Evolutionary conservation across 2,113 vertebrate genomes (phyloP).

Genomic region (Himantopus leucocephalus): DNA sequence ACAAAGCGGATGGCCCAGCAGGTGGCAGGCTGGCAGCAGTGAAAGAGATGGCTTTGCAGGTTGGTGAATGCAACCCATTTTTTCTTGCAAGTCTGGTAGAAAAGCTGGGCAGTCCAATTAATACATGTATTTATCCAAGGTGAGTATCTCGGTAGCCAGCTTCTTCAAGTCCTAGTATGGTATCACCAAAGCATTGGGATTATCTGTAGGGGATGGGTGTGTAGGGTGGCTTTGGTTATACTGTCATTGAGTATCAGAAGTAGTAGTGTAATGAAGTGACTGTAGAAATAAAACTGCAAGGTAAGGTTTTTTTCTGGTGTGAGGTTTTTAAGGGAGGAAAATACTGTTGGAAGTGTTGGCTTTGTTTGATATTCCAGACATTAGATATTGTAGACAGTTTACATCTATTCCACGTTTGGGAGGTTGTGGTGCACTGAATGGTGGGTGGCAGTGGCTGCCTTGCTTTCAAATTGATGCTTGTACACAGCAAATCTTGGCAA

Average conservation of each 20-base stretch:
- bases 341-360: not conserved
- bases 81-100: not conserved
- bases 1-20: not conserved
- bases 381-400: not conserved
- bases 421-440: not conserved
- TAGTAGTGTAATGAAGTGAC: not conserved
- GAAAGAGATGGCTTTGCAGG: not conserved
- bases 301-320: not conserved
- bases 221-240: not conserved
- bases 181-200: accelerated
- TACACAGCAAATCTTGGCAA: not conserved
- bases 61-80: accelerated
- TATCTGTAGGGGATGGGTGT: not conserved
- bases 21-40: constrained; percentile 33
- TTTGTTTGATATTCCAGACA: not conserved
- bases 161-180: not conserved
- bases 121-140: not conserved
- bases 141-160: not conserved
- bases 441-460: not conserved
- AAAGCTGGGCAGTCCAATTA: not conserved
- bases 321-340: not conserved
- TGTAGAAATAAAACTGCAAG: not conserved
- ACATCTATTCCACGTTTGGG: not conserved
- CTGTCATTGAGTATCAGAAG: not conserved
- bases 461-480: not conserved